Evolutionary conservation across 2,797 vertebrate genomes (phyloP).

Genomic region (Darevskia nairensis): DNA sequence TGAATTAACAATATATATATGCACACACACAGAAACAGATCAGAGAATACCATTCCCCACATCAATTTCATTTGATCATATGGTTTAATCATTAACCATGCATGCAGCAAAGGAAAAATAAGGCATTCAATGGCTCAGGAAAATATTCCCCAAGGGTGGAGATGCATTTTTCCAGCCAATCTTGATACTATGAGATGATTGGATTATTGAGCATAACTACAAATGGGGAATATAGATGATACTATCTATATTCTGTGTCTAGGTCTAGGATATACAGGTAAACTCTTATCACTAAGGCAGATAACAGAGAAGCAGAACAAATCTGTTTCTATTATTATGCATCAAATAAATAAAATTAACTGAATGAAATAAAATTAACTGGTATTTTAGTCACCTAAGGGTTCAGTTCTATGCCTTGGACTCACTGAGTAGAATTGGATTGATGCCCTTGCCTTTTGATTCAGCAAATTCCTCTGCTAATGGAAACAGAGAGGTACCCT

Average conservation of each 20-base stretch:
- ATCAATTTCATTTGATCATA: constrained; percentile 43
- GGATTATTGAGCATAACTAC: constrained; percentile 47
- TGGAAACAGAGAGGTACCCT: too few species aligned
- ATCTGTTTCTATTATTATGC: constrained; percentile 44
- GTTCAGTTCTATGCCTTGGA: neutral
- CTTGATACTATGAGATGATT: constrained; percentile 34
- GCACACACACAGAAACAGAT: constrained; percentile 2
- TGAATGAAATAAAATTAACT: constrained; percentile 60
- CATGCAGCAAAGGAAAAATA: constrained; percentile 36
- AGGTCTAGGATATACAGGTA: constrained; percentile 28
- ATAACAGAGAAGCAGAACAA: constrained; percentile 49
- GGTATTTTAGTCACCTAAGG: neutral
- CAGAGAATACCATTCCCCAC: constrained; percentile 8
- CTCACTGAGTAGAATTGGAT: too few species aligned
- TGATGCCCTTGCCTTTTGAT: too few species aligned
- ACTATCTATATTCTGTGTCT: too few species aligned
- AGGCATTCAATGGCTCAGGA: constrained; percentile 39
- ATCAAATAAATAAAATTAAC: constrained; percentile 56
- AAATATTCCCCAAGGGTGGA: constrained; percentile 63
- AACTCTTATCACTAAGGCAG: constrained; percentile 60
- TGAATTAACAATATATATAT: constrained; percentile 24
- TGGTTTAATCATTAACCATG: constrained; percentile 48
- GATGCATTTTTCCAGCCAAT: constrained; percentile 20
- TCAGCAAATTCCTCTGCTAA: too few species aligned
- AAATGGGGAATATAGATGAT: constrained; percentile 68